Conservation (phyloP, 2,888 invertebrate species). For the Xanthorhoe spadicearia region DNA sequence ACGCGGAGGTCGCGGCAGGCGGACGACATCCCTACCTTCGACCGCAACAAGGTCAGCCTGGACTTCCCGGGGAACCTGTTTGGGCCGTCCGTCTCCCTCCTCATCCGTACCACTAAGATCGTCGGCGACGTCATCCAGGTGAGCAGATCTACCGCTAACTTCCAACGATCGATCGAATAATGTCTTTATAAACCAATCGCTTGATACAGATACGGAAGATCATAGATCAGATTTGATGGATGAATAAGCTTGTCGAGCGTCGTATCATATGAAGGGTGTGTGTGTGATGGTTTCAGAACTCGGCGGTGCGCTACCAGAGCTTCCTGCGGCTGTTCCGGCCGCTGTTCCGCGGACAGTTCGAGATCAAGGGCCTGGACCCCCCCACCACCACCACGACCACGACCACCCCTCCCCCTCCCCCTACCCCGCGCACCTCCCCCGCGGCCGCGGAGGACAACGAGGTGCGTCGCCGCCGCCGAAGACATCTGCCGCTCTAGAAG, state of each 20-base stretch:
- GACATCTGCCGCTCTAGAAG: slow-evolving; percentile 21
- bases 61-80: slow-evolving; percentile 87
- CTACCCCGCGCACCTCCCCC: slow-evolving; percentile 30
- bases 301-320: slow-evolving; percentile 89
- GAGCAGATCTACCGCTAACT: not conserved
- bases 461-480: slow-evolving; percentile 62
- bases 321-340: slow-evolving; percentile 90
- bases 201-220: not conserved
- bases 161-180: too few species aligned
- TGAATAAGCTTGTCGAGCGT: too few species aligned
- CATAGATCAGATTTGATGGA: too few species aligned
- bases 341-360: slow-evolving; percentile 88
- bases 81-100: slow-evolving; percentile 87
- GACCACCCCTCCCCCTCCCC: slow-evolving; percentile 48
- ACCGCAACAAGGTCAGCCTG: slow-evolving; percentile 87
- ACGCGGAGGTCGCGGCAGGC: slow-evolving; percentile 37
- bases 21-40: slow-evolving; percentile 86
- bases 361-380: slow-evolving; percentile 89
- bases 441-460: slow-evolving; percentile 60
- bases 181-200: too few species aligned
- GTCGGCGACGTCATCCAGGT: slow-evolving; percentile 88
- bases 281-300: slow-evolving; percentile 86
- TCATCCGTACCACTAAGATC: slow-evolving; percentile 87
- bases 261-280: not conserved
- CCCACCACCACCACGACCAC: slow-evolving; percentile 80